phyloP scores from a whole-genome alignment of 2,113 vertebrate species.

The Halcyon malimbica region DNA sequence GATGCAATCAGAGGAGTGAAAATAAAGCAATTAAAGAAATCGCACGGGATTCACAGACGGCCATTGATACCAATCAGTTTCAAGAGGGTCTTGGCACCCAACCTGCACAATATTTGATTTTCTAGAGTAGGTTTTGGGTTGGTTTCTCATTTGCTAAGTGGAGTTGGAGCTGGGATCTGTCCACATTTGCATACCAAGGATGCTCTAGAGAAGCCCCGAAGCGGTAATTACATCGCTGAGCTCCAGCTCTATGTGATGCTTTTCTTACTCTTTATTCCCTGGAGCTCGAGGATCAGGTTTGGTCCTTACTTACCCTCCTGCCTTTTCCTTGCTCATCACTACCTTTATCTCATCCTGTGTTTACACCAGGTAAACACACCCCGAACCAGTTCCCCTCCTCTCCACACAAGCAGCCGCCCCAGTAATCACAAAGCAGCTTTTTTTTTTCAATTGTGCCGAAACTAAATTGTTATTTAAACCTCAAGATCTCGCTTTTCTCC shows the following conservation, averaged over 20 bases:
- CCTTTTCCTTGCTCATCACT: background rate
- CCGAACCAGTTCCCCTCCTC: background rate
- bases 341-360: background rate
- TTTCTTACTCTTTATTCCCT: background rate
- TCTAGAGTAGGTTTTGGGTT: background rate
- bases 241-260: background rate
- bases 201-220: background rate
- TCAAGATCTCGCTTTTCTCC: slow-evolving; percentile 27
- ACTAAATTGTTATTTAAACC: slow-evolving; percentile 57
- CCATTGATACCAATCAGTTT: slow-evolving; percentile 17
- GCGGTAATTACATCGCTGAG: background rate
- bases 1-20: slow-evolving; percentile 22
- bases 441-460: slow-evolving; percentile 23
- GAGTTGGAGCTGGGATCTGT: background rate
- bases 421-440: background rate
- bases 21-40: slow-evolving; percentile 52
- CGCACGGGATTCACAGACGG: background rate
- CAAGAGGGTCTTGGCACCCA: slow-evolving; percentile 38
- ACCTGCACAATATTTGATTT: slow-evolving; percentile 16
- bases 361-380: background rate
- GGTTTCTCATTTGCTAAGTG: background rate
- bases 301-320: background rate
- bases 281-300: background rate
- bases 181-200: background rate
- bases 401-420: background rate